Evolutionary conservation across 2,888 invertebrate species (phyloP), one percentile per base, ranked within the genome.

Genomic region (Amphipoea oculea): DNA sequence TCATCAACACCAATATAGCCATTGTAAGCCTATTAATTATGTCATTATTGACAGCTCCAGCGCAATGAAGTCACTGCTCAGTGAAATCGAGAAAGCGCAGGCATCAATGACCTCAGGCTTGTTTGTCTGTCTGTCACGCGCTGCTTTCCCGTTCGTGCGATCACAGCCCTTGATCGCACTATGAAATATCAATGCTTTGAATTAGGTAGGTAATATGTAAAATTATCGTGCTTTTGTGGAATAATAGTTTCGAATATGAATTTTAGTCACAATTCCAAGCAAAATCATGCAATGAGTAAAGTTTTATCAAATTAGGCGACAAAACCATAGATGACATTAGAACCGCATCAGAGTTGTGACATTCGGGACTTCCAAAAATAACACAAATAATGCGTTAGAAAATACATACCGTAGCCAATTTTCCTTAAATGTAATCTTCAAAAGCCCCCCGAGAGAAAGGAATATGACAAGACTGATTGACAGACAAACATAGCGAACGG

Each of bases 11-110:
- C 60, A 65, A 79, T 79, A 84, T 6, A 84, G 80, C 45, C 60
- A 82, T 84, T 80, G 68, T 80, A 36, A 63, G 36, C 36, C 68
- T 71, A 75, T 73, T 84, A 81, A 85, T 87, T 84, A 85, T 76
- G 82, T 84, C 87, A 87, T 76, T 73, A 75, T 48, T 85, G 79
- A 87, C 75, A 84, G 40, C 78, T 76, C 62, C 62, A 63, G 54
- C 20, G 67, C 71, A 85, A 82, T 84, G 78, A 85, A 81, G 87
- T 81, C 63, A 76, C 70, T 66, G 66, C 62, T 75, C 67, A 87
- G 92, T 91, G 92, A 93, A 92, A 93, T 91, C 86, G 92, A 90
- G 93, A 92, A 93, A 93, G 92, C 88, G 92, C 78, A 65, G 86
- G 77, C 84, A 88, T 87, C 92, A 90, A 89, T 90, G 93, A 93